Percentiles rank a stretch among this genome's conserved stretches.
phyloP scores from a whole-genome alignment of 2,888 invertebrate genomes.

The Nomada fucata region DNA sequence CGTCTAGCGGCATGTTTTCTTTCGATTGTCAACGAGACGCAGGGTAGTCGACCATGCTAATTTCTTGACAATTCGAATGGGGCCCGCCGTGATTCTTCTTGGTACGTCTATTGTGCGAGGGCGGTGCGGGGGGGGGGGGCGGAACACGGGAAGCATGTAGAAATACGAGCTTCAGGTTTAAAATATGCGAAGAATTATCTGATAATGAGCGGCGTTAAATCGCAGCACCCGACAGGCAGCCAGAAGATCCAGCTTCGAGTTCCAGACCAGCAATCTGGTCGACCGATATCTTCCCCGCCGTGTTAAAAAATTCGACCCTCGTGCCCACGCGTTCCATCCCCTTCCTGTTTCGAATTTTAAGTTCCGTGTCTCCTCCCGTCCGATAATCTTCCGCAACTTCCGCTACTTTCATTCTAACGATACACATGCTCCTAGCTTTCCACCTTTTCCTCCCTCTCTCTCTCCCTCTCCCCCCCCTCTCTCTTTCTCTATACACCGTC shows the following conservation, averaged over 20 bases:
- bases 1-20: slow-evolving; percentile 22
- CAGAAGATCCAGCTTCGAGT: not conserved
- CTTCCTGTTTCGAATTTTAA: not conserved
- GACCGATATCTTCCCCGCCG: not conserved
- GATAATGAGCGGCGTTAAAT: not conserved
- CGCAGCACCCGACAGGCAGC: not conserved
- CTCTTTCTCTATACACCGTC: not conserved
- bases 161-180: not conserved
- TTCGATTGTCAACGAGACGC: slow-evolving; percentile 21
- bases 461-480: too few species aligned
- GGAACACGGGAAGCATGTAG: not conserved
- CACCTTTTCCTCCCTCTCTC: not conserved
- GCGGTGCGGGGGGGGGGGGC: too few species aligned
- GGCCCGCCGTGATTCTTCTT: not conserved
- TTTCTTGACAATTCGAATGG: slow-evolving; percentile 22
- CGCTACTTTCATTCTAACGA: not conserved
- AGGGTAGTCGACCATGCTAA: slow-evolving; percentile 39
- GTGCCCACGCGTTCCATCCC: not conserved
- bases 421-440: not conserved
- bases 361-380: not conserved
- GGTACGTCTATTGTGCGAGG: not conserved
- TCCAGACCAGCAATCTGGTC: not conserved
- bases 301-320: slow-evolving; percentile 2
- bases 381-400: not conserved
- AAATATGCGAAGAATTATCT: not conserved